Conservation (phyloP, 2,113 vertebrate genomes). For the Rhinopithecus roxellana region DNA sequence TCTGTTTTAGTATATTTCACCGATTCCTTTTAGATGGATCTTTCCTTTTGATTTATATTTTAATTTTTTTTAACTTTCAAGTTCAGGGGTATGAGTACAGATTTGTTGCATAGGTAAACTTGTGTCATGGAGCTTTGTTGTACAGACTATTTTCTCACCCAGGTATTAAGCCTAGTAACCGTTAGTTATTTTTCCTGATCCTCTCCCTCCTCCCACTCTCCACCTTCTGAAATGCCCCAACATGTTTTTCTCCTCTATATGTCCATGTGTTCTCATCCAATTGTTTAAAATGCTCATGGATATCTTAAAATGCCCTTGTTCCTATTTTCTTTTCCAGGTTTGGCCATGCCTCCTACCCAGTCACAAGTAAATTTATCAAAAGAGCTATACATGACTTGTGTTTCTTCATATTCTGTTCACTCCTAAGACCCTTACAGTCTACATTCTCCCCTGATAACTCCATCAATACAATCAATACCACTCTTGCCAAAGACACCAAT, state of each 20-base stretch:
- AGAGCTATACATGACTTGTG: neutral
- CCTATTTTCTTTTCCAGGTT: neutral
- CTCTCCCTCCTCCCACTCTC: too few species aligned
- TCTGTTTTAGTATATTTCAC: neutral
- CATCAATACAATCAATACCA: rapidly evolving
- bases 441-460: neutral
- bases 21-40: neutral
- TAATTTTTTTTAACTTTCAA: too few species aligned
- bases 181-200: too few species aligned
- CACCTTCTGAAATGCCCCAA: too few species aligned
- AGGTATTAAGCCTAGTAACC: too few species aligned
- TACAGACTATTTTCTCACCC: too few species aligned
- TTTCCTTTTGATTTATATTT: neutral
- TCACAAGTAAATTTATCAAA: neutral
- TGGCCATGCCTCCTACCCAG: neutral
- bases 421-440: neutral
- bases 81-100: too few species aligned
- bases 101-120: too few species aligned
- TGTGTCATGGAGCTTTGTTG: too few species aligned
- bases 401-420: neutral
- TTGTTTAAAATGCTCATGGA: too few species aligned
- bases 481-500: neutral
- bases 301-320: neutral
- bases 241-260: too few species aligned
- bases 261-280: too few species aligned